phyloP scores from a whole-genome alignment of 2,888 invertebrate genomes.

The Orchestes rusci region DNA sequence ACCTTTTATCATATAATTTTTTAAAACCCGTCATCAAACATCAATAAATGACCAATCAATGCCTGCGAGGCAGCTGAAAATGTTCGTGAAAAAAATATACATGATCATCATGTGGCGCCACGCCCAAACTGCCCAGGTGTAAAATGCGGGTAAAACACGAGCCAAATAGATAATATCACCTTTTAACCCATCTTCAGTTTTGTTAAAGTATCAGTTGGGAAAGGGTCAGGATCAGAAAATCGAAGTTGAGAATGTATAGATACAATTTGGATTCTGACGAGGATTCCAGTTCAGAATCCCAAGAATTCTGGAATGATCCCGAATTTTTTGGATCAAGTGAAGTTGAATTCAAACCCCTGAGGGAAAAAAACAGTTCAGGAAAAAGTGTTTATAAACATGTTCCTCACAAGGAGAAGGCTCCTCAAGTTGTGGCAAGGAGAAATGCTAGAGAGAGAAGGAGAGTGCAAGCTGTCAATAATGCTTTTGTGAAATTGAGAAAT shows the following conservation, averaged over 20 bases:
- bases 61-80: constrained; percentile 18
- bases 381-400: constrained; percentile 34
- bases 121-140: constrained; percentile 40
- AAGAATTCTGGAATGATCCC: constrained; percentile 8
- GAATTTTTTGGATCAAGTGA: background rate
- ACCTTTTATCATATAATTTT: no score
- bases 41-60: background rate
- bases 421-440: constrained; percentile 51
- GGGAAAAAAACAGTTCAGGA: constrained; percentile 10
- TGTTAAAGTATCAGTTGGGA: constrained; percentile 18
- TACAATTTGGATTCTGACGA: constrained; percentile 3
- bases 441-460: constrained; percentile 57
- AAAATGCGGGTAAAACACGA: constrained; percentile 38
- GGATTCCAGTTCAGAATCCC: constrained; percentile 6
- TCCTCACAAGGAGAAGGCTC: constrained; percentile 48
- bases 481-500: constrained; percentile 52
- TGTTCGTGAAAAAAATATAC: constrained; percentile 14
- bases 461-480: constrained; percentile 58
- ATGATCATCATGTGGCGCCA: constrained; percentile 32
- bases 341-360: constrained; percentile 4
- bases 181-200: constrained; percentile 24
- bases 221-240: constrained; percentile 9
- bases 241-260: constrained; percentile 3
- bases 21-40: background rate
- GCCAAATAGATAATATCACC: constrained; percentile 23